Conservation (phyloP, 2,113 vertebrate genomes). For the Labeo rohita region DNA sequence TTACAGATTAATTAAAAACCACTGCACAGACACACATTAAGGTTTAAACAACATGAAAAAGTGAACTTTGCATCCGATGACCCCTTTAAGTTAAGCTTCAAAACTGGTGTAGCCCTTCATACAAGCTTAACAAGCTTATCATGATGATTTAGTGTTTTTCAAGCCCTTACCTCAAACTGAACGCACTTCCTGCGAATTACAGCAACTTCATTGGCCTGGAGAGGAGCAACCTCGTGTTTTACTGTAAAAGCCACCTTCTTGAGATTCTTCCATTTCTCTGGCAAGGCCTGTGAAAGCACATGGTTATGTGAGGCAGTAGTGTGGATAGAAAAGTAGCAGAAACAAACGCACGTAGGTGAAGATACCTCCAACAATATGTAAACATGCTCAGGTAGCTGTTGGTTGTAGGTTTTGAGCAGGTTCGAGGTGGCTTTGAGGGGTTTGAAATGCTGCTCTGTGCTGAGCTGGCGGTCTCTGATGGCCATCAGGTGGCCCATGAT, state of each 20-base stretch:
- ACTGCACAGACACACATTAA: too few species aligned
- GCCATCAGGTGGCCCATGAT: constrained; percentile 75
- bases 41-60: too few species aligned
- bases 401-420: constrained; percentile 74
- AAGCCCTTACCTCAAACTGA: constrained; percentile 85
- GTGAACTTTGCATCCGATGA: too few species aligned
- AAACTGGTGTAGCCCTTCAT: too few species aligned
- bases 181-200: constrained; percentile 89
- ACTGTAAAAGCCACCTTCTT: constrained; percentile 82
- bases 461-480: constrained; percentile 72
- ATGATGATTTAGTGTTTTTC: background rate
- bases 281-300: constrained; percentile 70
- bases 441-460: constrained; percentile 71
- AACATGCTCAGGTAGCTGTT: constrained; percentile 77
- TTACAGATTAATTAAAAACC: too few species aligned
- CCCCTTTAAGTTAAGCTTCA: too few species aligned
- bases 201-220: constrained; percentile 84
- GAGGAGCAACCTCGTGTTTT: constrained; percentile 81
- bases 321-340: background rate
- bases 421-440: constrained; percentile 75
- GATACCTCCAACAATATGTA: constrained; percentile 72
- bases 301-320: background rate
- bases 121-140: background rate
- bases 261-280: constrained; percentile 80
- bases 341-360: background rate